Evolutionary conservation across 2,113 vertebrate genomes (phyloP).

Genomic region (Peromyscus polionotus): DNA sequence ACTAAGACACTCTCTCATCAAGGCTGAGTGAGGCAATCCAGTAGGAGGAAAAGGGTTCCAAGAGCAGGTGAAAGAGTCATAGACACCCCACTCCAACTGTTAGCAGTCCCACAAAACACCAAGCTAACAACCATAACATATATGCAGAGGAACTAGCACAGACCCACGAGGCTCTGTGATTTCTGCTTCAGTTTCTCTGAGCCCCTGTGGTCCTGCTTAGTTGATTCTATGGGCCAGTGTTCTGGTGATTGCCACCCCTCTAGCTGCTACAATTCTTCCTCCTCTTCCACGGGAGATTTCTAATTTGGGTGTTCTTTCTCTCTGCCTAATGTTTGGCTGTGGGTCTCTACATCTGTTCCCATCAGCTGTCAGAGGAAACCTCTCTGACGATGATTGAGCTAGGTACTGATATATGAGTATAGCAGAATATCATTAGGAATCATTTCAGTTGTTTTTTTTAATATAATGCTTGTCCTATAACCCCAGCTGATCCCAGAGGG

Average conservation of each 20-base stretch:
- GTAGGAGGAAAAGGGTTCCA: background rate
- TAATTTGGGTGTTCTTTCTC: background rate
- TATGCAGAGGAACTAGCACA: background rate
- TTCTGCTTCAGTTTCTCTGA: background rate
- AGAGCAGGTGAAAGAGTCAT: background rate
- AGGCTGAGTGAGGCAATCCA: background rate
- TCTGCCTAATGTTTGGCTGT: background rate
- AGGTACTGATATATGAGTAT: background rate
- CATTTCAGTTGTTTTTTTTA: background rate
- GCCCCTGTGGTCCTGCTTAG: background rate
- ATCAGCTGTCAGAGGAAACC: background rate
- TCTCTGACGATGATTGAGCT: background rate
- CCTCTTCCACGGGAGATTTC: background rate
- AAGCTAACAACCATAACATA: background rate
- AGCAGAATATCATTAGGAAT: background rate
- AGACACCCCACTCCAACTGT: background rate
- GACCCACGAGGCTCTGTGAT: background rate
- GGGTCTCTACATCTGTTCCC: background rate
- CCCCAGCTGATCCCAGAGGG: background rate
- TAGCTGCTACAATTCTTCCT: background rate
- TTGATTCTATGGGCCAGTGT: background rate
- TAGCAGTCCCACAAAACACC: background rate
- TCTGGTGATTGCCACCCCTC: background rate
- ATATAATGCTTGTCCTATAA: background rate
- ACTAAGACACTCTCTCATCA: background rate